A percentile compares a stretch with the other conserved stretches of the same genome.
These are phyloP conservation scores for Enteromius radiatus DNA, from an alignment of 2,797 vertebrate genomes.

Conservation along the genomic window DNA sequence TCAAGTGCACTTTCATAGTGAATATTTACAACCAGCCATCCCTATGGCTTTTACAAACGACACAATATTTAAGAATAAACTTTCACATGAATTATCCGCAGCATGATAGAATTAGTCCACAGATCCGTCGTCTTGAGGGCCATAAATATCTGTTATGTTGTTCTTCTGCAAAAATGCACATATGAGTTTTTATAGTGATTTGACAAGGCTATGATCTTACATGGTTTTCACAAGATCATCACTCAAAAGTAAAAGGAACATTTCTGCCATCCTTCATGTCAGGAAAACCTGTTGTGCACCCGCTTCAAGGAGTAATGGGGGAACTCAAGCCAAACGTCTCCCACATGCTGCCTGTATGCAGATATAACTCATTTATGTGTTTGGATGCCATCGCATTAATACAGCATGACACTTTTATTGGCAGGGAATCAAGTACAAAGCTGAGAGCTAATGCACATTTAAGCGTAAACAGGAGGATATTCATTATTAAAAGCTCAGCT, in stretches of 20 bases:
- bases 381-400: background rate
- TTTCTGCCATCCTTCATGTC: background rate
- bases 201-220: background rate
- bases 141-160: conserved; percentile 3
- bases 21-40: conserved; percentile 23
- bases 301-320: background rate
- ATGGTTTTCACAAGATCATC: background rate
- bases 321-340: conserved; percentile 18
- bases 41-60: background rate
- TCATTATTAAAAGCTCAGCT: background rate
- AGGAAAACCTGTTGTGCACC: background rate
- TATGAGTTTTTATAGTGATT: conserved; percentile 1
- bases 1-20: background rate
- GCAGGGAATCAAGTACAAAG: background rate
- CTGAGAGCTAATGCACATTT: conserved; percentile 6
- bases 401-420: conserved; percentile 11
- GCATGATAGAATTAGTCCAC: background rate
- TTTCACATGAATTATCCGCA: conserved; percentile 20
- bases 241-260: conserved; percentile 10
- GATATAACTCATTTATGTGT: background rate
- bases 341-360: background rate
- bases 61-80: conserved; percentile 1
- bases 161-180: background rate
- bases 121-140: background rate
- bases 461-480: background rate